Conservation (phyloP, 2,797 vertebrate genomes). For the Luscinia megarhynchos region DNA sequence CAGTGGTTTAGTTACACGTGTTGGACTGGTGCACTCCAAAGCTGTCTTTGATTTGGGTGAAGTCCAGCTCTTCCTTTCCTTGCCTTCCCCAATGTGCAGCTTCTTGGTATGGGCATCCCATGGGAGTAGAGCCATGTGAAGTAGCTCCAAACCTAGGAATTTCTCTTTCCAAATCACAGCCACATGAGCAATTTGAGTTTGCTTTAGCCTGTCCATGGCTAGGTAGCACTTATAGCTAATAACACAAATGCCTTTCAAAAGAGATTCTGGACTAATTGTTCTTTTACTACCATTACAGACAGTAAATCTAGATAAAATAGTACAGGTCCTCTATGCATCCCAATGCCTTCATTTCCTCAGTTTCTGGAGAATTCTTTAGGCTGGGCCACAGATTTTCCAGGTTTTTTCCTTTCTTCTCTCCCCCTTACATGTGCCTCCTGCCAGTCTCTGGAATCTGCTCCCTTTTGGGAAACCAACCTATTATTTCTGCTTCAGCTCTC, state of each 20-base stretch:
- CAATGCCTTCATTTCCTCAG: not conserved
- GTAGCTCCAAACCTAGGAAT: not conserved
- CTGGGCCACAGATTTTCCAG: not conserved
- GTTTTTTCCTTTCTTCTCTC: not conserved
- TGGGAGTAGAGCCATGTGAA: not conserved
- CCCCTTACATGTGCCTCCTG: not conserved
- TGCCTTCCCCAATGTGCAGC: not conserved
- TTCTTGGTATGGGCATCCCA: fast-evolving
- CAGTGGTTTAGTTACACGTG: not conserved
- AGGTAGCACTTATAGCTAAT: not conserved
- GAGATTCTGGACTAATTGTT: not conserved
- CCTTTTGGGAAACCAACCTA: not conserved
- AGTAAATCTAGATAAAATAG: not conserved
- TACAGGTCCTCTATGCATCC: not conserved
- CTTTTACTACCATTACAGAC: not conserved
- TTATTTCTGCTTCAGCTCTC: not conserved
- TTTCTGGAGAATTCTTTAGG: not conserved
- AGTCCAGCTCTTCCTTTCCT: not conserved
- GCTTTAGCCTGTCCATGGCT: not conserved
- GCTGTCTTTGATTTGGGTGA: not conserved
- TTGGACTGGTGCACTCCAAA: not conserved
- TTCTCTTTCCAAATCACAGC: not conserved
- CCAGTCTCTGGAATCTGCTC: not conserved
- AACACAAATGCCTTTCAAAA: not conserved
- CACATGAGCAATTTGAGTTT: not conserved